A percentile compares a stretch with the other conserved stretches of the same genome.
Evolutionary conservation across 2,888 invertebrate genomes (phyloP).

Genomic region (Petrophora chlorosata): DNA sequence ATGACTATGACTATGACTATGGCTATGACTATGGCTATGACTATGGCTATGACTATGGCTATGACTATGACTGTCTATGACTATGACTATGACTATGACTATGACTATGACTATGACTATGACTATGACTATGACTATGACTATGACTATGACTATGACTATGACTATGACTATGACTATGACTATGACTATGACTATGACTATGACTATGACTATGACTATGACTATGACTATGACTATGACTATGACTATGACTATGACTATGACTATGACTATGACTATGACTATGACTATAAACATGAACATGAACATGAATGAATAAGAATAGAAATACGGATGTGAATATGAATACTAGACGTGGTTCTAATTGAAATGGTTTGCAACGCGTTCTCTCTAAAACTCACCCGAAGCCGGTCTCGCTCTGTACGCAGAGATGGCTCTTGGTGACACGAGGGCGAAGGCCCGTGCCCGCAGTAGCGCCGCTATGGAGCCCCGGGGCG

Average conservation of each 20-base stretch:
- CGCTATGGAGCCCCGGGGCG: constrained; percentile 85
- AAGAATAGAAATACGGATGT: too few species aligned
- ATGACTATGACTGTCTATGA: not conserved
- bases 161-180: not conserved
- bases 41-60: not conserved
- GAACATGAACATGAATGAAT: too few species aligned
- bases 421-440: constrained; percentile 85
- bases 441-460: constrained; percentile 86
- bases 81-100: not conserved
- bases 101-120: not conserved
- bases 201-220: not conserved
- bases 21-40: not conserved
- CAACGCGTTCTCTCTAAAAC: too few species aligned
- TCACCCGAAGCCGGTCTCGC: constrained; percentile 74
- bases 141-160: not conserved
- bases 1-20: not conserved
- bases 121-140: not conserved
- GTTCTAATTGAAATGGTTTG: too few species aligned
- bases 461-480: constrained; percentile 88
- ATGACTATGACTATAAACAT: too few species aligned
- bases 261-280: too few species aligned
- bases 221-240: not conserved
- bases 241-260: not conserved
- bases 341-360: too few species aligned
- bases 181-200: not conserved